A percentile compares a stretch with the other conserved stretches of the same genome.
These are phyloP conservation scores for Plotosus lineatus DNA, from an alignment of 2,113 vertebrate genomes.

Conservation along the genomic window DNA sequence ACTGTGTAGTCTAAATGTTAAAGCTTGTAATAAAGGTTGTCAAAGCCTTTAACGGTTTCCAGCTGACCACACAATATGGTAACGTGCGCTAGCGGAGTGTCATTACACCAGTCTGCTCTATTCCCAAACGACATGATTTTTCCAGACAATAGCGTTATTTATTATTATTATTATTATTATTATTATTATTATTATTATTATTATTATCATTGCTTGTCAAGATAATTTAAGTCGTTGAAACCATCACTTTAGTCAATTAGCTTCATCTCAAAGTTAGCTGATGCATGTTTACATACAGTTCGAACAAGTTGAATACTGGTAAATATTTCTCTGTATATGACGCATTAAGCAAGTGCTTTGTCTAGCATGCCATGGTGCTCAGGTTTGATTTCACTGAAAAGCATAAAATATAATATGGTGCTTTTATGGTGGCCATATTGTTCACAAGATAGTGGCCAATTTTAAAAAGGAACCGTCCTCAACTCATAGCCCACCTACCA, in stretches of 20 bases:
- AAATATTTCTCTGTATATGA: background rate
- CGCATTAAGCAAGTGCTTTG: too few relatives aligned
- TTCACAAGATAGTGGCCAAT: too few relatives aligned
- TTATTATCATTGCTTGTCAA: background rate
- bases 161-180: too few relatives aligned
- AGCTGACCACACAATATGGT: slow-evolving; percentile 1
- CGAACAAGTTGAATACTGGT: background rate
- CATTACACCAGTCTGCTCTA: background rate
- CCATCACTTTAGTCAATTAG: background rate
- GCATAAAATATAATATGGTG: too few relatives aligned
- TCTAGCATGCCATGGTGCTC: too few relatives aligned
- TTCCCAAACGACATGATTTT: background rate
- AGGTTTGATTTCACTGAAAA: too few relatives aligned
- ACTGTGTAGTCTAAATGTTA: slow-evolving; percentile 23
- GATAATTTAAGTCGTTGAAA: background rate
- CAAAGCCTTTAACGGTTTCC: slow-evolving; percentile 9
- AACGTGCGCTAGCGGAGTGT: background rate
- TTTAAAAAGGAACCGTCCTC: too few relatives aligned
- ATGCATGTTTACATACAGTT: background rate
- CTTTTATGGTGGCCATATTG: too few relatives aligned
- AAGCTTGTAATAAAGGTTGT: slow-evolving; percentile 21
- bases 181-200: too few relatives aligned
- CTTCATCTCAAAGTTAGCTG: background rate
- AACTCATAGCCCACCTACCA: too few relatives aligned
- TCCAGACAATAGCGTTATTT: too few relatives aligned